phyloP scores from a whole-genome alignment of 2,888 invertebrate species.

The Coremacera marginata region DNA sequence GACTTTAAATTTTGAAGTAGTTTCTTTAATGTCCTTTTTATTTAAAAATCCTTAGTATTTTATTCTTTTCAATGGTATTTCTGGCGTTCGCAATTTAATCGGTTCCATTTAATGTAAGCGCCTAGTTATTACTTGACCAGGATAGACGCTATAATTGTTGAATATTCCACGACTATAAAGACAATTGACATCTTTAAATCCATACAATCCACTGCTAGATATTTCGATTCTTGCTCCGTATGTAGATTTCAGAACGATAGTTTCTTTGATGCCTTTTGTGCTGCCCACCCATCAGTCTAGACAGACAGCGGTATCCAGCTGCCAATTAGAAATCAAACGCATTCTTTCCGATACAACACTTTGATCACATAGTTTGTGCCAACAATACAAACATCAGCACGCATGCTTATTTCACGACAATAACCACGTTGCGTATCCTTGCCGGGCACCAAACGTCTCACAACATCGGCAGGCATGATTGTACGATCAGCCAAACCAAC shows the following conservation, averaged over 20 bases:
- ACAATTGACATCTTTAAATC: conserved; percentile 80
- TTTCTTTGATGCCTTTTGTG: conserved; percentile 73
- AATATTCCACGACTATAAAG: conserved; percentile 73
- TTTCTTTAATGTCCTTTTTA: too few relatives aligned
- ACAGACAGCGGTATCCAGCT: conserved; percentile 86
- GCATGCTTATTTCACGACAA: conserved; percentile 87
- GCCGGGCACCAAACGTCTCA: conserved; percentile 81
- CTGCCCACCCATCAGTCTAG: conserved; percentile 91
- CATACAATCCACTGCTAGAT: conserved; percentile 76
- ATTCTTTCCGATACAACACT: conserved; percentile 85
- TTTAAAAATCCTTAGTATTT: too few relatives aligned
- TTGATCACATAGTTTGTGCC: conserved; percentile 89
- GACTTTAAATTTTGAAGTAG: too few relatives aligned
- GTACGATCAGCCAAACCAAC: conserved; percentile 89
- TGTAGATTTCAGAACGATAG: conserved; percentile 64
- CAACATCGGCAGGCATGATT: conserved; percentile 92
- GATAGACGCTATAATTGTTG: conserved; percentile 74
- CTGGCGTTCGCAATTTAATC: conserved; percentile 84
- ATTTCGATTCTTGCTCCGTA: conserved; percentile 69
- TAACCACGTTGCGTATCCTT: conserved; percentile 93
- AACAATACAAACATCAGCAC: conserved; percentile 88
- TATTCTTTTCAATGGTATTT: conserved; percentile 78
- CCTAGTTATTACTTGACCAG: conserved; percentile 82
- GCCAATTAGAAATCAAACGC: conserved; percentile 80
- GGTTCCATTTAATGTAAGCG: conserved; percentile 80